Evolutionary conservation across 2,797 vertebrate genomes (phyloP).

Genomic region (Clarias platycephalus): DNA sequence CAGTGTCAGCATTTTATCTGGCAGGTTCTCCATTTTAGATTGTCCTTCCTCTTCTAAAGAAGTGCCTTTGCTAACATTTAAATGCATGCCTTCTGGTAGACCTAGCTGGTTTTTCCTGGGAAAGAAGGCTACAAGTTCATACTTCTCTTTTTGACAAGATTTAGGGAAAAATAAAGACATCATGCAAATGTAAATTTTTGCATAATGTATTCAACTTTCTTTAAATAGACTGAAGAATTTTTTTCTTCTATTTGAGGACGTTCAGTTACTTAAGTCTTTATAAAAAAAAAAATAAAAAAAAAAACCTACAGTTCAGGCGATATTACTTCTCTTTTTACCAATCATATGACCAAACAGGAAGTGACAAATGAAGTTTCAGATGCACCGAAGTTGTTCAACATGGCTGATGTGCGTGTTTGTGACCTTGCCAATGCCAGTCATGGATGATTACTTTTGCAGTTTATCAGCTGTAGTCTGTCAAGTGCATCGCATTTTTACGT

Average conservation of each 20-base stretch:
- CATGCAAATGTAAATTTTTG: constrained; percentile 31
- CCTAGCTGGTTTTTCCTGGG: background rate
- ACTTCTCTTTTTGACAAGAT: constrained; percentile 13
- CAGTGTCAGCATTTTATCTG: constrained; percentile 30
- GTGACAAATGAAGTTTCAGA: constrained; percentile 36
- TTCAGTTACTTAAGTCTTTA: background rate
- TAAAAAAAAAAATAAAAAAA: background rate
- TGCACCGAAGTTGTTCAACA: constrained; percentile 20
- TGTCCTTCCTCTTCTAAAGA: constrained; percentile 30
- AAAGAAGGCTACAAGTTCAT: constrained; percentile 4
- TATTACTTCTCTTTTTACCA: constrained; percentile 26
- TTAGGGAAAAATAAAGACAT: constrained; percentile 2
- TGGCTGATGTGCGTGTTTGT: constrained; percentile 12
- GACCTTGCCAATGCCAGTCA: background rate
- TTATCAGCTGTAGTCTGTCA: background rate
- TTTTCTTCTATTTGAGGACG: background rate
- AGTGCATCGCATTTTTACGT: background rate
- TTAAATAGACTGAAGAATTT: background rate
- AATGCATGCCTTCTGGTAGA: constrained; percentile 24
- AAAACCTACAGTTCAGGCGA: background rate
- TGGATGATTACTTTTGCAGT: background rate
- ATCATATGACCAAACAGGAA: constrained; percentile 48
- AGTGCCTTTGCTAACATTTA: constrained; percentile 3
- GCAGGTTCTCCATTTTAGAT: constrained; percentile 33
- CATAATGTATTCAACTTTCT: background rate